Percentiles rank a stretch among this genome's conserved stretches.
phyloP scores from a whole-genome alignment of 2,113 vertebrate genomes.

The Arizona elegans region DNA sequence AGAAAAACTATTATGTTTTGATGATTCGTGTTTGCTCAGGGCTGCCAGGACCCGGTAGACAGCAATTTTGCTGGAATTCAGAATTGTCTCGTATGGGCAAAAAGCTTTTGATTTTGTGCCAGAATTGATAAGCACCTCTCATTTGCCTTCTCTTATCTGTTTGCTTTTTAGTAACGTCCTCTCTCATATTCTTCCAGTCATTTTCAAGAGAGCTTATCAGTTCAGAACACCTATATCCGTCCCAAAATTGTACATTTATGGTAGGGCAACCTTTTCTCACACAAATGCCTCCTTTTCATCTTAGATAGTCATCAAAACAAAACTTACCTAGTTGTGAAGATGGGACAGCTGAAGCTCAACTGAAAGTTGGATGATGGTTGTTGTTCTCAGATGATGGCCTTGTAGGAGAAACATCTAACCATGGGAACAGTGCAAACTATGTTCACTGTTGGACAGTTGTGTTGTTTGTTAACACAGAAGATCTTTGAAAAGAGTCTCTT shows the following conservation, averaged over 20 bases:
- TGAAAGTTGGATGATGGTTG: neutral
- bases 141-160: slow-evolving; percentile 64
- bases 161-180: slow-evolving; percentile 59
- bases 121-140: slow-evolving; percentile 59
- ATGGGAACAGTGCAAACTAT: fast-evolving
- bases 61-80: slow-evolving; percentile 49
- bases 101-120: slow-evolving; percentile 46
- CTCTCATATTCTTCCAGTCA: slow-evolving; percentile 40
- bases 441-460: neutral
- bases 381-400: slow-evolving; percentile 23
- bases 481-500: neutral
- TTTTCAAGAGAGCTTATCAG: slow-evolving; percentile 61
- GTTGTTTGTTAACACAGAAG: neutral
- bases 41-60: slow-evolving; percentile 17
- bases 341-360: neutral
- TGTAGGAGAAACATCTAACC: neutral
- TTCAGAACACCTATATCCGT: slow-evolving; percentile 52
- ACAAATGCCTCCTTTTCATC: fast-evolving
- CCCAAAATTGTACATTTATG: slow-evolving; percentile 5
- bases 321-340: neutral
- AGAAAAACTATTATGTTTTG: neutral
- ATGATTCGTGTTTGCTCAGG: neutral
- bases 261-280: slow-evolving; percentile 36
- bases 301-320: neutral
- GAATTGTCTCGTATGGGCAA: slow-evolving; percentile 35